Percentiles rank a stretch among this genome's conserved stretches.
Conservation (phyloP, 2,888 invertebrate species). For the Bimastos eiseni region DNA sequence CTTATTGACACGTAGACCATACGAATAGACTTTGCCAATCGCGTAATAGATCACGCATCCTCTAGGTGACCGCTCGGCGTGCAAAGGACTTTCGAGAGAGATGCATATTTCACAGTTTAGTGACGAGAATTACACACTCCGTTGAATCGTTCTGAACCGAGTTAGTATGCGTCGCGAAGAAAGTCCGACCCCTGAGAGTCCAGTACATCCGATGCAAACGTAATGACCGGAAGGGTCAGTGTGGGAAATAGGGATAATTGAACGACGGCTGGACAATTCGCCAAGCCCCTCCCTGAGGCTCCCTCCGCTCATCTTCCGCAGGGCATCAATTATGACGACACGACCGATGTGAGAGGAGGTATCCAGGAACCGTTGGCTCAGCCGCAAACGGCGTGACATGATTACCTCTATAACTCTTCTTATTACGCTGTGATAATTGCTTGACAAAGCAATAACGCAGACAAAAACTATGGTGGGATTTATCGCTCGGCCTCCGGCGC, state of each 20-base stretch:
- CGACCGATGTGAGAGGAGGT: not conserved
- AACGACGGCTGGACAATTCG: not conserved
- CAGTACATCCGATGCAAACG: not conserved
- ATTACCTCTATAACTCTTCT: slow-evolving; percentile 5
- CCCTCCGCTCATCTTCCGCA: no score
- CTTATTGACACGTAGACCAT: no score
- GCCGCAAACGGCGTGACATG: not conserved
- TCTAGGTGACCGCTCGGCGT: no score
- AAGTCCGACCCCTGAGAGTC: not conserved
- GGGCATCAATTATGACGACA: not conserved
- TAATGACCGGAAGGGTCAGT: not conserved
- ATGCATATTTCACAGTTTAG: not conserved
- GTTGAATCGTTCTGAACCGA: not conserved
- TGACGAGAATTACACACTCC: not conserved
- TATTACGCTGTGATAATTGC: not conserved
- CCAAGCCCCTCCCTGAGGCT: not conserved
- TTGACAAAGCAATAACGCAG: not conserved
- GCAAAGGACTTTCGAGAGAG: not conserved
- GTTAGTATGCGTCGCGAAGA: not conserved
- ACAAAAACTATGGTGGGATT: not conserved
- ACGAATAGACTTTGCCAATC: no score
- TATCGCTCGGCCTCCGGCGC: not conserved
- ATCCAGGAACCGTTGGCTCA: not conserved
- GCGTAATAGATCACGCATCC: no score
- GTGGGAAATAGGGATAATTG: not conserved